Evolutionary conservation across 2,888 invertebrate genomes (phyloP).

Genomic region (Oxyscelio sp.): DNA sequence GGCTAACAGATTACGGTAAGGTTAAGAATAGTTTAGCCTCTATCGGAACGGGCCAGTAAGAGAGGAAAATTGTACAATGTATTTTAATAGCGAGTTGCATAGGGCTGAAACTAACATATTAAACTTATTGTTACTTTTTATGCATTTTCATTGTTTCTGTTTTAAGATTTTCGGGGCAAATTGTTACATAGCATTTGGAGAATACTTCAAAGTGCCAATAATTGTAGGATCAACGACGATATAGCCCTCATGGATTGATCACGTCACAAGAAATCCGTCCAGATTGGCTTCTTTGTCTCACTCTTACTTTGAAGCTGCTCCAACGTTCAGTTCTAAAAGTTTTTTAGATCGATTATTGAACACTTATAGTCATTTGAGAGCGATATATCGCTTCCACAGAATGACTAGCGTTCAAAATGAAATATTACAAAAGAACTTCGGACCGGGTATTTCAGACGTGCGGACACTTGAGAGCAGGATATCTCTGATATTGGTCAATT

Average conservation of each 20-base stretch:
- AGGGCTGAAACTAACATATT: no score
- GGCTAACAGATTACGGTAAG: no score
- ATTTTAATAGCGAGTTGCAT: no score
- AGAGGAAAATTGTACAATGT: no score
- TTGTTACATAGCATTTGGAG: conserved; percentile 80
- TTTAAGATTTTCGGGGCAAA: conserved; percentile 74
- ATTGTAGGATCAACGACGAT: conserved; percentile 63
- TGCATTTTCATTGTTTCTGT: no score
- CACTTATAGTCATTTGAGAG: background rate
- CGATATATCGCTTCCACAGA: conserved; percentile 27
- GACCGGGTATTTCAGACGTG: conserved; percentile 84
- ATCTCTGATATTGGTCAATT: conserved; percentile 89
- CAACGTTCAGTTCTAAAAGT: conserved; percentile 42
- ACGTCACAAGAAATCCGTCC: conserved; percentile 76
- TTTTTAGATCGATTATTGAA: conserved; percentile 79
- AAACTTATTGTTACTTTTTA: no score
- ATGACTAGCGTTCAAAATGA: conserved; percentile 73
- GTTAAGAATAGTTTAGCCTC: no score
- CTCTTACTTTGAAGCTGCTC: no score
- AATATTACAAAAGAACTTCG: conserved; percentile 77
- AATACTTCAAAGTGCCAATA: conserved; percentile 76
- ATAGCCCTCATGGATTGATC: conserved; percentile 73
- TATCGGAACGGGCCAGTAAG: no score
- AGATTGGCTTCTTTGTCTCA: conserved; percentile 64
- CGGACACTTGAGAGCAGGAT: conserved; percentile 88